Base-by-base conservation (phyloP, 2,888 invertebrate genomes). In the Xiphydria camelus region DNA sequence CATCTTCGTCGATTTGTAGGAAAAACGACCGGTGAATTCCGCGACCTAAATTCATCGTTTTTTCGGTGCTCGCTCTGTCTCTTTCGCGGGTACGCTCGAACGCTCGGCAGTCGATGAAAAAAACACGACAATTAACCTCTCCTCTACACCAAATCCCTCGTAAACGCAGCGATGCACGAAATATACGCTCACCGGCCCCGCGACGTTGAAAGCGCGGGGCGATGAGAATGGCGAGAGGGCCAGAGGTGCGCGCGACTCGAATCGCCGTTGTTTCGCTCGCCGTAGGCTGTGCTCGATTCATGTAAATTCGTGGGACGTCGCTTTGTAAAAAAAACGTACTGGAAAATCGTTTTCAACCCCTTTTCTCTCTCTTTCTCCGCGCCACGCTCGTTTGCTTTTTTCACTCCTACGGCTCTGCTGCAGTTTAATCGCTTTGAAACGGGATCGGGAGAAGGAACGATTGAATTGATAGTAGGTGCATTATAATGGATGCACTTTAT, bases 111-210 rank as follows among this genome's bases (percentile, higher is more conserved):
- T 14, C 15, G 15, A 29, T 29, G 15, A 29, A 44, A 40, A 41
- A 49, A 50, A 50, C 47, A 49, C 37, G 54, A 56, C 57, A 53
- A 52, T 62, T 54, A 57, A 59, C 59, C 45, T 51, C 41, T 41
- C 51, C 51, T 55, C 47, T 52, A 42, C 51, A 53, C 55, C 43
- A 53, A 50, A 47, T 52, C 34, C 47, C 51, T 37, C 42, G 53
- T 50, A 49, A 56, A 57, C 47, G 56, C 53, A 48, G 47, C 42
- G 49, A 44, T 40, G 56, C 54, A 49, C 44, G 51, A 61, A 61
- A 61, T 52, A 55, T 49, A 49, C 44, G 48, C 36, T 54, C 52
- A 46, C 40, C 23, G 51, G 12, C 15, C 6, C 1, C 29, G 9
- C n/a, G n/a, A n/a, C 12, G 12, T 4, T 10, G 14, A 19, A 32